Percentiles rank a stretch among this genome's conserved stretches.
These are phyloP conservation scores for Trichonephila clavata DNA, from an alignment of 1,140 invertebrate species.

Conservation along the genomic window DNA sequence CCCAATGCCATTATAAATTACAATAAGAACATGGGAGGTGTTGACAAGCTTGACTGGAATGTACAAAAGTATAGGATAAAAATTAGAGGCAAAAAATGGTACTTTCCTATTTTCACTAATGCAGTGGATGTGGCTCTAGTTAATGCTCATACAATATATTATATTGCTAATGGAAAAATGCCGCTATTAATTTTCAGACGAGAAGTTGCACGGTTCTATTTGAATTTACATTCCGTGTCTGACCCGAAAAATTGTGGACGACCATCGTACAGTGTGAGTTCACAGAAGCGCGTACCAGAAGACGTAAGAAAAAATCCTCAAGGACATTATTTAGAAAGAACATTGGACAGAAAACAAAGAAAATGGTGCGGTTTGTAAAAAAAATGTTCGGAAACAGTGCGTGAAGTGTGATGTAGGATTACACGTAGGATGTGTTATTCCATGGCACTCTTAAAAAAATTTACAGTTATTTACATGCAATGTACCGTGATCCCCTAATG, in stretches of 20 bases:
- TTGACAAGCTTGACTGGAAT: conserved; percentile 40
- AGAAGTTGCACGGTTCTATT: conserved; percentile 59
- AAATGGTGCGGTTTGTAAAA: no score
- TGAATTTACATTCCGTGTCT: conserved; percentile 60
- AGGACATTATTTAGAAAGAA: conserved; percentile 59
- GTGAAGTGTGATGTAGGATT: conserved; percentile 61
- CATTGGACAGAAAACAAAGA: no score
- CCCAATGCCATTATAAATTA: conserved; percentile 33
- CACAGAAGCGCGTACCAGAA: conserved; percentile 56
- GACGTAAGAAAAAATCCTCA: conserved; percentile 61
- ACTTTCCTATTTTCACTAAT: conserved; percentile 55
- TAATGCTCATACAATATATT: conserved; percentile 42
- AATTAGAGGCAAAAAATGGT: conserved; percentile 10
- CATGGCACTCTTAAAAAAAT: conserved; percentile 58
- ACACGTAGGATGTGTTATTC: conserved; percentile 60
- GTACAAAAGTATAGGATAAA: conserved; percentile 50
- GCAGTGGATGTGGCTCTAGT: conserved; percentile 22
- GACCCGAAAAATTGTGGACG: conserved; percentile 58
- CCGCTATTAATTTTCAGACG: conserved; percentile 50
- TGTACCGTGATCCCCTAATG: background rate
- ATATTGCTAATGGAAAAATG: conserved; percentile 47
- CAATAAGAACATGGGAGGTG: conserved; percentile 15
- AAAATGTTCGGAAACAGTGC: no score
- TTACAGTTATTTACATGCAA: conserved; percentile 25
- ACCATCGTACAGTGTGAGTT: conserved; percentile 54